Evolutionary conservation across 2,797 vertebrate genomes (phyloP).

Genomic region (Parotocinclus haroldoi): DNA sequence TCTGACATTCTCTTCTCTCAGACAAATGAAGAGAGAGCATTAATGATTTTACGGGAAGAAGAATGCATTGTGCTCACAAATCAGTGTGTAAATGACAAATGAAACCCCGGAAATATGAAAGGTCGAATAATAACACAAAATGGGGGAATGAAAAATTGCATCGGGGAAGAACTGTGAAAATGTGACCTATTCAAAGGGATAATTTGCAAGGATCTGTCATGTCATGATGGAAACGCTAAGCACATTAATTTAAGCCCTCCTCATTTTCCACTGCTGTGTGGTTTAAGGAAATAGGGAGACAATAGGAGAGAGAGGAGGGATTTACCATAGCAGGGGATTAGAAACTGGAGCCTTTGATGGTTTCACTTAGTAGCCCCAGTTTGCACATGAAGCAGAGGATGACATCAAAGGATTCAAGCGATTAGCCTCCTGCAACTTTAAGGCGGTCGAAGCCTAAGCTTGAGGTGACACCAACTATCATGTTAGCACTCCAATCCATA

Average conservation of each 20-base stretch:
- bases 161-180: constrained; percentile 51
- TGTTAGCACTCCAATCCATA: constrained; percentile 48
- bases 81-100: constrained; percentile 52
- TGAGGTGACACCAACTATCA: constrained; percentile 57
- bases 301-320: constrained; percentile 30
- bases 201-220: constrained; percentile 60
- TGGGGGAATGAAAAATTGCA: constrained; percentile 41
- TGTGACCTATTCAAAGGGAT: constrained; percentile 58
- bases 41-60: constrained; percentile 49
- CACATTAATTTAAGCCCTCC: constrained; percentile 58
- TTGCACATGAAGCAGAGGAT: constrained; percentile 47
- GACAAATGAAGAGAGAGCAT: constrained; percentile 37
- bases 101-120: constrained; percentile 51
- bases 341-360: constrained; percentile 52
- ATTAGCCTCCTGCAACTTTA: constrained; percentile 51
- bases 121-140: constrained; percentile 36
- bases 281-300: constrained; percentile 31
- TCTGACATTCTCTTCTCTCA: constrained; percentile 22
- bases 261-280: constrained; percentile 41
- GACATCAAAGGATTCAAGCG: constrained; percentile 55
- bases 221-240: constrained; percentile 60
- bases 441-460: constrained; percentile 51
- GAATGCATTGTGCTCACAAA: constrained; percentile 47
- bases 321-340: constrained; percentile 57
- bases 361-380: constrained; percentile 61